Conservation (phyloP, 2,888 invertebrate species). For the Koerneria pararmatus region DNA sequence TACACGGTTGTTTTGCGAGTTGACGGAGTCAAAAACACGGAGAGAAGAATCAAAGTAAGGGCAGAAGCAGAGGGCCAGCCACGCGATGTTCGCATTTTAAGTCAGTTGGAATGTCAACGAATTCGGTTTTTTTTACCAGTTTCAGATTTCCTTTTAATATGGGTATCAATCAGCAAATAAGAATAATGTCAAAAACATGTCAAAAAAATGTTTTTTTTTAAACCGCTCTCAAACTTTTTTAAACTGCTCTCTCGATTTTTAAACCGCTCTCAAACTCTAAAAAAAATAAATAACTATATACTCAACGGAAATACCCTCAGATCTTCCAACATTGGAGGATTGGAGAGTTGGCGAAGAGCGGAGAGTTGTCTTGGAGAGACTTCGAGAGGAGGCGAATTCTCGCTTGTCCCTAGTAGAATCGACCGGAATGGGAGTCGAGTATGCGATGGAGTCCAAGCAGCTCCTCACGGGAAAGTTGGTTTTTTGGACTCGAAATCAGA, state of each 20-base stretch:
- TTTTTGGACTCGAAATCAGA: too few relatives aligned
- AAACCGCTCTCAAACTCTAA: background rate
- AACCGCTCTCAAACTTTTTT: background rate
- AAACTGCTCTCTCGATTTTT: background rate
- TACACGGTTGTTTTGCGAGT: slow-evolving; percentile 28
- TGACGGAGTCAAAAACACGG: slow-evolving; percentile 28
- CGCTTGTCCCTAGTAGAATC: slow-evolving; percentile 16
- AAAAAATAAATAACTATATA: background rate
- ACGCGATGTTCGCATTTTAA: background rate
- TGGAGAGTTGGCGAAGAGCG: slow-evolving; percentile 8
- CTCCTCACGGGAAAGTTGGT: background rate
- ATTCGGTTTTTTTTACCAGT: background rate
- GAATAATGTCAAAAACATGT: too few relatives aligned
- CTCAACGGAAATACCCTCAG: background rate
- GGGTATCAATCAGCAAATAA: too few relatives aligned
- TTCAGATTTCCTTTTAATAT: too few relatives aligned
- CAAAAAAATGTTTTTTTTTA: background rate
- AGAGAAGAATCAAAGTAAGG: slow-evolving; percentile 14
- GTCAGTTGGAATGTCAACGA: background rate
- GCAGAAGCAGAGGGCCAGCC: slow-evolving; percentile 6
- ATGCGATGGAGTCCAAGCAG: slow-evolving; percentile 16
- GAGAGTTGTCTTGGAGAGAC: background rate
- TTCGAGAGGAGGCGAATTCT: slow-evolving; percentile 17
- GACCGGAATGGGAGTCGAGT: slow-evolving; percentile 17
- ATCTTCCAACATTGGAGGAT: background rate